Percentiles rank a stretch among this genome's conserved stretches.
Evolutionary conservation across 2,888 invertebrate species (phyloP).

Genomic region (Ophion ventricosus): DNA sequence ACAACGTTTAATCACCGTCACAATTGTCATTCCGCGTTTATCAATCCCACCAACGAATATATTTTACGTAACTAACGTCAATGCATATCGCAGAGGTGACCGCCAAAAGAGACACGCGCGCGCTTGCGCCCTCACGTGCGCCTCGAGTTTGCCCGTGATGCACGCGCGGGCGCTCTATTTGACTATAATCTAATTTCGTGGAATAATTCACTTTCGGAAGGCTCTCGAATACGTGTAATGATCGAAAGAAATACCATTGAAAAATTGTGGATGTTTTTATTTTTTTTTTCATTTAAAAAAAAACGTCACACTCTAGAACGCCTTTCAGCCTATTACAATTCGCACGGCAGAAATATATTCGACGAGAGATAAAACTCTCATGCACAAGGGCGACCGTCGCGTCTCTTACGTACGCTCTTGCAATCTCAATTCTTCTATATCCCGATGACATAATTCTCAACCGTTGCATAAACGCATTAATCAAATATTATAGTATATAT

Average conservation of each 20-base stretch:
- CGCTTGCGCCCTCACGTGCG: conserved; percentile 8
- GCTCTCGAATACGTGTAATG: neutral
- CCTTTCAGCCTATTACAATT: neutral
- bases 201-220: neutral
- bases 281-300: too few species aligned
- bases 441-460: conserved; percentile 56
- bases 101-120: conserved; percentile 61
- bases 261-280: neutral
- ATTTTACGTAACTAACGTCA: conserved; percentile 61
- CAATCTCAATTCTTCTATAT: conserved; percentile 42
- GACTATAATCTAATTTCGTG: conserved; percentile 24
- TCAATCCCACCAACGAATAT: conserved; percentile 7
- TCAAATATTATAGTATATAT: neutral
- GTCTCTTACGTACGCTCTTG: neutral
- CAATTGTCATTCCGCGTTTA: neutral
- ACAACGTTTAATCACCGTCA: neutral
- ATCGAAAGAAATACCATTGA: neutral
- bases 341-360: neutral
- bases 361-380: neutral
- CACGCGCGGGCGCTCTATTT: conserved; percentile 11
- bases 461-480: conserved; percentile 17
- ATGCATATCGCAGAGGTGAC: conserved; percentile 61
- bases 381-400: neutral
- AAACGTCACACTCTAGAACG: neutral
- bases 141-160: conserved; percentile 9